Evolutionary conservation across 2,888 invertebrate species (phyloP).

Genomic region (Phoenoteleia sp.): DNA sequence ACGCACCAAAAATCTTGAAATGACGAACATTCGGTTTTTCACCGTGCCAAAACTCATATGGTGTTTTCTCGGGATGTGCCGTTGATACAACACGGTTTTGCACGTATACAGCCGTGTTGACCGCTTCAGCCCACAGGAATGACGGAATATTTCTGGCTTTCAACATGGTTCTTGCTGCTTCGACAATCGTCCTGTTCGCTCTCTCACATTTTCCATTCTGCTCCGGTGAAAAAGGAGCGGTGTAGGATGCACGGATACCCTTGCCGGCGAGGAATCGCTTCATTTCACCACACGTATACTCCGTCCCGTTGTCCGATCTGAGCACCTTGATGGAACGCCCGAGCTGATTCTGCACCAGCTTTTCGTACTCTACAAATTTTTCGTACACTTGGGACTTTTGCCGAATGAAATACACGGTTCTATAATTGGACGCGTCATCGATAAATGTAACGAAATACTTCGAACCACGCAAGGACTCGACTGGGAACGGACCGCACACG

Average conservation of each 20-base stretch:
- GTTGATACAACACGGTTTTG: background rate
- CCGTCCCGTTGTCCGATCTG: background rate
- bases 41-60: constrained; percentile 46
- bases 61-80: background rate
- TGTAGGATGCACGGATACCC: background rate
- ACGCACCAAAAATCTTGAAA: constrained; percentile 34
- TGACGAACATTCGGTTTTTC: constrained; percentile 68
- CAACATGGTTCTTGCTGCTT: background rate
- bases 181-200: background rate
- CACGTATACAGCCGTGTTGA: constrained; percentile 45
- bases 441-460: constrained; percentile 68
- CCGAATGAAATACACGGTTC: constrained; percentile 70
- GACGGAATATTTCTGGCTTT: constrained; percentile 64
- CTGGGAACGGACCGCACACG: constrained; percentile 72
- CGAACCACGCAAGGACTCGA: constrained; percentile 68
- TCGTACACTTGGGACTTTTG: constrained; percentile 51
- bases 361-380: constrained; percentile 27
- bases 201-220: background rate
- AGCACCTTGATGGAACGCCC: constrained; percentile 15
- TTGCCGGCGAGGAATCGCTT: background rate
- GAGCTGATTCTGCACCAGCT: constrained; percentile 20
- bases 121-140: constrained; percentile 49
- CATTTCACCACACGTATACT: background rate
- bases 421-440: constrained; percentile 67
- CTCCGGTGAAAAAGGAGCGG: constrained; percentile 19